Base-by-base conservation (phyloP, 2,797 vertebrate genomes). In the Propithecus perrieri region DNA sequence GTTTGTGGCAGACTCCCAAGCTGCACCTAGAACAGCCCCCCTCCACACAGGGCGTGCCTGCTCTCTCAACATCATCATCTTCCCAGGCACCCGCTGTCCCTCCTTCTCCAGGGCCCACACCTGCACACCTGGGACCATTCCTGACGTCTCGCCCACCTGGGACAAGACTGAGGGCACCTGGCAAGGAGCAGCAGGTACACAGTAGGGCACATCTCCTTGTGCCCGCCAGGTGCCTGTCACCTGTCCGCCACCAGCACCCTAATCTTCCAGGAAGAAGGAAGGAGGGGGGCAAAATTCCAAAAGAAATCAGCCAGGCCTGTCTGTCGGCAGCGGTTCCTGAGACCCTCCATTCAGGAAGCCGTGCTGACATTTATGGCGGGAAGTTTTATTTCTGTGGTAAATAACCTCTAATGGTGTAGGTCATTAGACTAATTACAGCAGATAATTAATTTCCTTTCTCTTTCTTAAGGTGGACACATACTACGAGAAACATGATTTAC, bases 381-480 rank as follows among this genome's bases (percentile, higher is more conserved):
- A 97, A 98, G 97, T 98, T 98, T 98, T 98, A 98, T 98, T 98
- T 98, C 96, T 97, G 97, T 97, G 97, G 98, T 98, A 98, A 98
- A 99, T 98, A 98, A 98, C 98, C 98, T 98, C 97, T 98, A 98
- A 98, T 98, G 90, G 97, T 12, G 74, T 96, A 98, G 98, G 98
- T 98, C 98, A 98, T 98, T 98, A 98, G 97, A 96, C 98, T 98
- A 98, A 98, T 99, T 98, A 98, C 95, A 96, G 95, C 96, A 98
- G 98, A 98, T 97, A 98, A 98, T 98, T 98, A 98, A 98, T 98
- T 98, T 98, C 96, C 98, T 95, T 94, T 97, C 98, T 98, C 97
- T 98, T 98, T 96, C 86, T 75, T 85, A 94, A 98, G 97, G 55
- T 97, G 89, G 24, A 90, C 85, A 96, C 95, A 91, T 95, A 98